These are phyloP conservation scores for Hoplostethus atlanticus DNA, from an alignment of 2,797 vertebrate species.

Conservation along the genomic window DNA sequence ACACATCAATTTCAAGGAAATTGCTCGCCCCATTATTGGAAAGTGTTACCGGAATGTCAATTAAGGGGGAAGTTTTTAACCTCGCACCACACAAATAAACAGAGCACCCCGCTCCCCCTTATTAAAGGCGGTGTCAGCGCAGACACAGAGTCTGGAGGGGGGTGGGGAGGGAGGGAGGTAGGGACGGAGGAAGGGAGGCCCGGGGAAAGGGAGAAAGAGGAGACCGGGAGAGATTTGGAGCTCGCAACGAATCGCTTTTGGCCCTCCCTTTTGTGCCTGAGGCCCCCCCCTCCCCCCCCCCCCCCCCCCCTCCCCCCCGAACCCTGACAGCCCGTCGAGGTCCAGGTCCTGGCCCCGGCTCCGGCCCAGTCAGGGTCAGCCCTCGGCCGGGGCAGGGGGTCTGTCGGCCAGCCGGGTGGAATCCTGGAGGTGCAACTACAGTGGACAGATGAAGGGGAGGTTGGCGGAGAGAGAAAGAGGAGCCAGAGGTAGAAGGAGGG, in stretches of 20 bases:
- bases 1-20: conserved; percentile 85
- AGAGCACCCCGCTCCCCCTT: conserved; percentile 72
- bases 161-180: conserved; percentile 50
- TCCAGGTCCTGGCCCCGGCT: conserved; percentile 55
- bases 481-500: background rate
- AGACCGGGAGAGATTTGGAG: conserved; percentile 60
- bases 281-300: too few species aligned
- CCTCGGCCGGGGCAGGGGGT: conserved; percentile 61
- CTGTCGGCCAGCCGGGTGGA: conserved; percentile 67
- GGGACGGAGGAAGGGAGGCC: conserved; percentile 62
- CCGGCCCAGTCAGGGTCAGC: conserved; percentile 71
- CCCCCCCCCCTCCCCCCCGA: too few species aligned
- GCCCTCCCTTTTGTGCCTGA: conserved; percentile 70
- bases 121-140: conserved; percentile 82
- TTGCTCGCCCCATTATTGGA: conserved; percentile 84
- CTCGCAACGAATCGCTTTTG: conserved; percentile 74
- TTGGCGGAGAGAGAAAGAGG: conserved; percentile 41
- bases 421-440: conserved; percentile 57
- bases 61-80: conserved; percentile 86
- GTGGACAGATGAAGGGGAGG: conserved; percentile 57
- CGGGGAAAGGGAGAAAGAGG: conserved; percentile 59
- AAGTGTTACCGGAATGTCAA: conserved; percentile 86
- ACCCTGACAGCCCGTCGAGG: conserved; percentile 71
- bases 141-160: conserved; percentile 82
- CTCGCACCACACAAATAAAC: conserved; percentile 83